Conservation (phyloP, 2,797 vertebrate species). For the Vireo griseus region DNA sequence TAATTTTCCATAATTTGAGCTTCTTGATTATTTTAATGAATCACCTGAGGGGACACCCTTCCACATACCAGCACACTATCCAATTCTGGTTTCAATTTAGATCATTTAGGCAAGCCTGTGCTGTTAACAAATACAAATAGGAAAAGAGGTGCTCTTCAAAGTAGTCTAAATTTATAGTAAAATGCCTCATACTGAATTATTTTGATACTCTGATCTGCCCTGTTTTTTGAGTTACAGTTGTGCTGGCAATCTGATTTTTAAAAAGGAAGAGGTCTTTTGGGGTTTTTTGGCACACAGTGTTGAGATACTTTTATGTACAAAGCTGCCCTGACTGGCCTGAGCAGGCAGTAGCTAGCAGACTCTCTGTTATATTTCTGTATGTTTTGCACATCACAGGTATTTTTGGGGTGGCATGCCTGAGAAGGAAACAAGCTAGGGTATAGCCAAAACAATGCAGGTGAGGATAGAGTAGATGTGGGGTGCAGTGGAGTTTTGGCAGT, state of each 20-base stretch:
- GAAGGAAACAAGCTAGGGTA: not conserved
- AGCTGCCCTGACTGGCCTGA: not conserved
- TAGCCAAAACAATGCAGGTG: not conserved
- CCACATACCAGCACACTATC: not conserved
- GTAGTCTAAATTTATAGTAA: not conserved
- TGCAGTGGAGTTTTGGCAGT: not conserved
- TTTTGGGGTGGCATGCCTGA: not conserved
- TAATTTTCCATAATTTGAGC: not conserved
- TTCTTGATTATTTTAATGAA: not conserved
- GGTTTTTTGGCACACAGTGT: not conserved
- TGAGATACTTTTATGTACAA: not conserved
- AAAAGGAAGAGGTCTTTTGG: not conserved
- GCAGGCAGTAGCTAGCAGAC: not conserved
- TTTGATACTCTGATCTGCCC: not conserved
- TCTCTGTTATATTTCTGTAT: not conserved
- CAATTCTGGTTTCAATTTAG: not conserved
- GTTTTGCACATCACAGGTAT: not conserved
- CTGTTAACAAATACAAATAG: not conserved
- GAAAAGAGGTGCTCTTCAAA: not conserved
- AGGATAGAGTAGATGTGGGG: not conserved
- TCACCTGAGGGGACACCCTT: not conserved
- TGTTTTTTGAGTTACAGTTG: not conserved
- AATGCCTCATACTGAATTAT: not conserved
- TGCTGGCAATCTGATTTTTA: not conserved
- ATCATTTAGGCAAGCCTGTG: not conserved